Conservation (phyloP, 1,140 invertebrate genomes). For the Cotesia vestalis region DNA sequence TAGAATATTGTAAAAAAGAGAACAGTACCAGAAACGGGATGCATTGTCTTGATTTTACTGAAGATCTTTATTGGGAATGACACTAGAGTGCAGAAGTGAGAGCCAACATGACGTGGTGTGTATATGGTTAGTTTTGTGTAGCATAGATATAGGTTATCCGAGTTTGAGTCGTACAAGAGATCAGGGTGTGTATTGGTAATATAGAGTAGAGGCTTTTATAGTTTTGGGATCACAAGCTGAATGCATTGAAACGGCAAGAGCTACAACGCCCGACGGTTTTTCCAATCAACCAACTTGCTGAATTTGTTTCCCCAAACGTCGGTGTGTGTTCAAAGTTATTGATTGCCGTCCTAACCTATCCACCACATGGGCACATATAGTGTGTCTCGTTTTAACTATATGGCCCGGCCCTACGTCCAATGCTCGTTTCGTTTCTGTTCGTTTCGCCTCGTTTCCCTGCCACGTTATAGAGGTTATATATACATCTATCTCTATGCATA, state of each 20-base stretch:
- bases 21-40: no score
- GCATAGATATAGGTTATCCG: slow-evolving; percentile 33
- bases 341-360: slow-evolving; percentile 54
- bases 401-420: not conserved
- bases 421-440: slow-evolving; percentile 52
- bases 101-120: no score
- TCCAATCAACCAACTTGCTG: slow-evolving; percentile 67
- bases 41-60: no score
- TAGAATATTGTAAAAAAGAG: no score
- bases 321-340: slow-evolving; percentile 63
- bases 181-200: not conserved
- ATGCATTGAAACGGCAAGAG: slow-evolving; percentile 45
- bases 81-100: no score
- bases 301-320: slow-evolving; percentile 65
- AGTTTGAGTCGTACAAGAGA: not conserved
- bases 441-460: slow-evolving; percentile 42
- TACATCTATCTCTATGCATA: slow-evolving; percentile 23
- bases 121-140: not conserved
- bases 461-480: slow-evolving; percentile 59
- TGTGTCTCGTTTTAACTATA: slow-evolving; percentile 24
- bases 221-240: slow-evolving; percentile 30
- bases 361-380: slow-evolving; percentile 24
- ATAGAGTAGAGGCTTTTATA: slow-evolving; percentile 9
- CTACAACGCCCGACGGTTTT: slow-evolving; percentile 49
- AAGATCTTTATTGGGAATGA: no score